Evolutionary conservation across 2,113 vertebrate genomes (phyloP).

Genomic region (Triplophysa dalaica): DNA sequence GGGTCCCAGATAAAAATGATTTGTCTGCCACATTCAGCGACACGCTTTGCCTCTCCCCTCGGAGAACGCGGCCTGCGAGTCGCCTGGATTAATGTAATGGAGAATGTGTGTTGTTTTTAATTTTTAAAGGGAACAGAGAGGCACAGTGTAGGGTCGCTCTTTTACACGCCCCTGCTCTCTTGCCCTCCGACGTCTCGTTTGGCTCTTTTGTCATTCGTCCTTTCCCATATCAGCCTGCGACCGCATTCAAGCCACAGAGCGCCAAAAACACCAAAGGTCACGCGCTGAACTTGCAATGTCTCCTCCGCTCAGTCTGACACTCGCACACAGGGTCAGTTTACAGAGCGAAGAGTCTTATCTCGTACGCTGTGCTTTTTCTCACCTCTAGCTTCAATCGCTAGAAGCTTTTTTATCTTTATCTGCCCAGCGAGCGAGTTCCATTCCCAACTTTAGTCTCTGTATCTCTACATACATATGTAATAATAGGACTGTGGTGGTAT

Average conservation of each 20-base stretch:
- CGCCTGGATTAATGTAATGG: conserved; percentile 64
- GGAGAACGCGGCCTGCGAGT: conserved; percentile 61
- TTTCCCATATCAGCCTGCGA: background rate
- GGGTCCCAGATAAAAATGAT: conserved; percentile 76
- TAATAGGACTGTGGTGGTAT: background rate
- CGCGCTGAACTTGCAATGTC: conserved; percentile 14
- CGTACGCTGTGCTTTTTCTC: conserved; percentile 64
- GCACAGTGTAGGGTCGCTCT: background rate
- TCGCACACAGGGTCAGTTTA: conserved; percentile 62
- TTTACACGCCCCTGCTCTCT: background rate
- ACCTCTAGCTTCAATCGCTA: conserved; percentile 51
- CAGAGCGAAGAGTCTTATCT: conserved; percentile 65
- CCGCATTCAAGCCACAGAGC: background rate
- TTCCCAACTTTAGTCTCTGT: conserved; percentile 4
- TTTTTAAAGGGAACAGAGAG: conserved; percentile 50
- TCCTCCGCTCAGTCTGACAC: conserved; percentile 4
- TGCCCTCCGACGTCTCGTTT: background rate
- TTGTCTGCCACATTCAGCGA: conserved; percentile 72
- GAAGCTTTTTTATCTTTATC: conserved; percentile 39
- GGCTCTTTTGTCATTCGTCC: background rate
- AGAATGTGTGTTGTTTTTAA: conserved; percentile 60
- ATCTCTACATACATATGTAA: conserved; percentile 26
- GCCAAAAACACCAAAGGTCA: conserved; percentile 11
- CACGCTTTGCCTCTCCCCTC: conserved; percentile 66
- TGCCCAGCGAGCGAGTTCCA: conserved; percentile 14